Evolutionary conservation across 2,888 invertebrate species (phyloP), one percentile per base, ranked within the genome.

Genomic region (Seira ritae): DNA sequence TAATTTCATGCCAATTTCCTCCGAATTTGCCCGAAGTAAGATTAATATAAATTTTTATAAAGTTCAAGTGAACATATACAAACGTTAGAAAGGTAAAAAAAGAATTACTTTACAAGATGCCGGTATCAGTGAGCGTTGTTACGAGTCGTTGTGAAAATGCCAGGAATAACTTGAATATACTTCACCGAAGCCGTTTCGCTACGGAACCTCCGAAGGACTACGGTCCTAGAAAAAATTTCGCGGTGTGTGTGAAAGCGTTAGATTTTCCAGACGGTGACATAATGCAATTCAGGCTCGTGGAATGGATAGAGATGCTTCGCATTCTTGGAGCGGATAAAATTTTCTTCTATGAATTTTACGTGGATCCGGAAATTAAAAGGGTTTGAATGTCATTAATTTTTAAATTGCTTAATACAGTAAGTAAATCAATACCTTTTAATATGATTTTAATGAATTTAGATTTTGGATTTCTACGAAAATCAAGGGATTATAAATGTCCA

Each of bases 271-370:
- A 90, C 68, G 89, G 89, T 19, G 91, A 91, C 85, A 31, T 31
- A 31, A 86, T 91, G 4, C 90, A 90, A 3, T 89, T 89, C 1
- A 89, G 91, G 1, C 87, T 92, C 3, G 89, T 92, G 1, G 92
- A 92, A 87, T 92, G 92, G 92, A 84, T 92, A 6, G 91, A 92
- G 86, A 86, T 91, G 66, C 89, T 91, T 17, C 87, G 88, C 23
- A 76, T 91, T 17, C 88, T 92, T 17, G 92, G 92, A 2, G 92
- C 91, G 0, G 90, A 91, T 31, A 91, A 91, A 82, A 88, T 91
- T 3, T 91, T 90, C 84, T 84, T 92, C 8, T 92, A 92, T 87
- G 90, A 91, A 65, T 90, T 91, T 70, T 90, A 31, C 31, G 89
- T 92, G 1, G 90, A 91, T 62, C 89, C 90, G 0, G 90, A 91